These are phyloP conservation scores for Rhorus exstirpatorius DNA, from an alignment of 2,888 invertebrate genomes.

Conservation along the genomic window DNA sequence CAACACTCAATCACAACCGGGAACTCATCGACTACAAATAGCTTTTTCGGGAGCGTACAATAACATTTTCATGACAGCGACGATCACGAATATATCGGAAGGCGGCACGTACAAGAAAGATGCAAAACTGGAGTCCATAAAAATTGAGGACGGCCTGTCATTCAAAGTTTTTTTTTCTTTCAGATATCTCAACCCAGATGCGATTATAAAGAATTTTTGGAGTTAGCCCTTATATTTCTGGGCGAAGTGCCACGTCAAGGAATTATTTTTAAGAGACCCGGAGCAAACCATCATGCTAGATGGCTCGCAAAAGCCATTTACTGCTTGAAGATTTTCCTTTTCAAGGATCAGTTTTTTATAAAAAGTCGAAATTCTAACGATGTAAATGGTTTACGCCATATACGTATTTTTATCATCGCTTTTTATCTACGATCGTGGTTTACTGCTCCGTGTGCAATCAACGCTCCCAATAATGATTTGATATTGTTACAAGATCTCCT, in stretches of 20 bases:
- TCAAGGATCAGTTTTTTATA: conserved; percentile 71
- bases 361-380: conserved; percentile 53
- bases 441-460: conserved; percentile 38
- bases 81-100: too few relatives aligned
- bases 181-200: conserved; percentile 23
- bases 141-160: too few relatives aligned
- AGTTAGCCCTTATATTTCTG: conserved; percentile 23
- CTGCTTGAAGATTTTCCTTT: conserved; percentile 74
- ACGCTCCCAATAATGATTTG: conserved; percentile 48
- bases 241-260: background rate
- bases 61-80: too few relatives aligned
- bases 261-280: conserved; percentile 40
- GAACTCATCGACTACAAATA: too few relatives aligned
- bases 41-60: too few relatives aligned
- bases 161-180: conserved; percentile 21
- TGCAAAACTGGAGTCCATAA: too few relatives aligned
- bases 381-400: conserved; percentile 26
- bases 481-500: conserved; percentile 45
- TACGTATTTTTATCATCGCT: conserved; percentile 56
- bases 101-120: too few relatives aligned
- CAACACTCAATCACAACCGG: too few relatives aligned
- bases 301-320: conserved; percentile 43
- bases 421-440: conserved; percentile 61
- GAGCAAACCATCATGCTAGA: conserved; percentile 40
- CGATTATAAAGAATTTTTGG: conserved; percentile 33